phyloP scores from a whole-genome alignment of 2,888 invertebrate species.

The Drosophila siamana region DNA sequence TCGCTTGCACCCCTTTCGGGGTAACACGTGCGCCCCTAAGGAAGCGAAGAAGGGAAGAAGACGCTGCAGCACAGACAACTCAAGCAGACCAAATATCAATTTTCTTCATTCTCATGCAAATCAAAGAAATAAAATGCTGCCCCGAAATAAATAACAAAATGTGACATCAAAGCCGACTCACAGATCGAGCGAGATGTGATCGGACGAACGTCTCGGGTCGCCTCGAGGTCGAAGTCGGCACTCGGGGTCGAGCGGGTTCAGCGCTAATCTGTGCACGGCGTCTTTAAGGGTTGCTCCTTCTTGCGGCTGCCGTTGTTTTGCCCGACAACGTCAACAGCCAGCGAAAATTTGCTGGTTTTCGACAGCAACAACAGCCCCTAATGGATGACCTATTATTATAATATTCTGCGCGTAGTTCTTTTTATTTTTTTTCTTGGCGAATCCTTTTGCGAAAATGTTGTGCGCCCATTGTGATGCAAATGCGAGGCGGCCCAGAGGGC shows the following conservation, averaged over 20 bases:
- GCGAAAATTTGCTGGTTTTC: constrained; percentile 47
- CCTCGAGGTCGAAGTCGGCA: constrained; percentile 19
- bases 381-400: constrained; percentile 77
- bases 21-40: constrained; percentile 69
- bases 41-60: constrained; percentile 49
- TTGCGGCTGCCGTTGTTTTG: constrained; percentile 64
- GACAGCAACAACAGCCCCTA: constrained; percentile 53
- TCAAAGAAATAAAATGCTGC: constrained; percentile 63
- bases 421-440: constrained; percentile 77
- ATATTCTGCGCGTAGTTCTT: constrained; percentile 37
- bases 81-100: constrained; percentile 83
- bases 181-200: constrained; percentile 44
- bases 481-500: constrained; percentile 51
- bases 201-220: constrained; percentile 17
- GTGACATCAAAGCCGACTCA: constrained; percentile 69
- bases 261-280: constrained; percentile 54
- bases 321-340: constrained; percentile 70
- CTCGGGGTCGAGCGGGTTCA: constrained; percentile 55
- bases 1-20: constrained; percentile 36
- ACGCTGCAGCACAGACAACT: constrained; percentile 74
- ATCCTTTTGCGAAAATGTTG: constrained; percentile 49
- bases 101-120: constrained; percentile 85
- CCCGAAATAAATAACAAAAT: constrained; percentile 74
- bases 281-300: constrained; percentile 65
- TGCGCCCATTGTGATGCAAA: constrained; percentile 70